A percentile compares a stretch with the other conserved stretches of the same genome.
Conservation (phyloP, 2,113 vertebrate species). For the Daboia siamensis region DNA sequence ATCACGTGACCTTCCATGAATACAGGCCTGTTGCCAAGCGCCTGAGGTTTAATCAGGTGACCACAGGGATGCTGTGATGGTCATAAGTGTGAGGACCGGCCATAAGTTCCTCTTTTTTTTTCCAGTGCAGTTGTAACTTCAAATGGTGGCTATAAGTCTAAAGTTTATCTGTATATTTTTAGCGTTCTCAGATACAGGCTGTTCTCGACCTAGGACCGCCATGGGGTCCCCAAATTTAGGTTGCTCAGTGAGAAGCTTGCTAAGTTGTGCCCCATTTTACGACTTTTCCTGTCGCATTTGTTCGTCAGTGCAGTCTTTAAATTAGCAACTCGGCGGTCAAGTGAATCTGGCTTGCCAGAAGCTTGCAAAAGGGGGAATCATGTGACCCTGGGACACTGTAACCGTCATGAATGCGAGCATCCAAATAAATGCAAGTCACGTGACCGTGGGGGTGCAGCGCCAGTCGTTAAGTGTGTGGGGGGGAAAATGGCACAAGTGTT, state of each 20-base stretch:
- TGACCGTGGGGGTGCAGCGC: no score
- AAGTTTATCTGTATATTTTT: not conserved
- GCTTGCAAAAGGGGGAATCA: not conserved
- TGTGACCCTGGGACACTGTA: no score
- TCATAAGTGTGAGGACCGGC: not conserved
- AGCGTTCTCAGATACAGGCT: no score
- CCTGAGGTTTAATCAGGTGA: not conserved
- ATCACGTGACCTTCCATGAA: no score
- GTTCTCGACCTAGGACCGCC: no score
- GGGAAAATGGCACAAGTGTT: no score
- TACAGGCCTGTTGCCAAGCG: not conserved
- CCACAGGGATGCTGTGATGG: not conserved
- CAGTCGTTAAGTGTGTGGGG: no score
- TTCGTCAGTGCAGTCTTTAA: not conserved
- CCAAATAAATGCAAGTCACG: no score
- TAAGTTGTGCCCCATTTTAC: no score
- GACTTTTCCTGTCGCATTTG: not conserved
- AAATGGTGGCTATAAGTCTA: not conserved
- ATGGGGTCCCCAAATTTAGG: no score
- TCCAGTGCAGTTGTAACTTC: not conserved
- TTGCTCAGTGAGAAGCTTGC: no score
- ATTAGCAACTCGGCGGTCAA: not conserved
- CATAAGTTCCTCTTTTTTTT: not conserved
- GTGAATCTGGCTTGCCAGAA: not conserved
- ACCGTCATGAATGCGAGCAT: no score